Percentiles rank a stretch among this genome's conserved stretches.
Evolutionary conservation across 2,113 vertebrate genomes (phyloP).

Genomic region (Miniopterus natalensis): DNA sequence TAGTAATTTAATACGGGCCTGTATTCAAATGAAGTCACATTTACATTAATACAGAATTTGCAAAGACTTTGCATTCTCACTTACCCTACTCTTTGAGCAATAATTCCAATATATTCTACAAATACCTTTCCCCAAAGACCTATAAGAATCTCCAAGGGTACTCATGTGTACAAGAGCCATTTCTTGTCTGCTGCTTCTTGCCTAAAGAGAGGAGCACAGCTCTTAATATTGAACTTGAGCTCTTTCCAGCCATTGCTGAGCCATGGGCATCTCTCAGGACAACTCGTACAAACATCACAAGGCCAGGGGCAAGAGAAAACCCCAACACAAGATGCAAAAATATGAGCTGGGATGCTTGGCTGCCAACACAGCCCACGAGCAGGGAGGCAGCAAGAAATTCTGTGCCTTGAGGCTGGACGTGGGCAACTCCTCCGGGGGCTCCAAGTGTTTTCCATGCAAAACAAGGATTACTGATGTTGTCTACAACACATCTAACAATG

Average conservation of each 20-base stretch:
- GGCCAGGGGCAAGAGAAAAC: background rate
- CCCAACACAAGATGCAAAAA: background rate
- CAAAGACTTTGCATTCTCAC: background rate
- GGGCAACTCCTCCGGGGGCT: background rate
- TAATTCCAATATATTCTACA: background rate
- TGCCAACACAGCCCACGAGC: background rate
- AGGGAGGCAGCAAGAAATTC: too few species aligned
- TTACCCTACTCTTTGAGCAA: background rate
- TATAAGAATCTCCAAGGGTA: background rate
- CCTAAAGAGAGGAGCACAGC: background rate
- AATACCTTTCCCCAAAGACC: background rate
- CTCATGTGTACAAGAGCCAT: background rate
- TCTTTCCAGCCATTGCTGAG: background rate
- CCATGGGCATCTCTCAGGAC: background rate
- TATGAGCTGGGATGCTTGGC: background rate
- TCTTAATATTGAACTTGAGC: background rate
- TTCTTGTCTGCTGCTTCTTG: background rate
- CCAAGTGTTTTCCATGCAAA: background rate
- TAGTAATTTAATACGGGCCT: conserved; percentile 21
- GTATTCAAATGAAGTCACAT: background rate
- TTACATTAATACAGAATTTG: background rate
- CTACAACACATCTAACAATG: background rate
- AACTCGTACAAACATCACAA: background rate
- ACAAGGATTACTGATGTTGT: background rate
- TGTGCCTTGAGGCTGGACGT: background rate